Evolutionary conservation across 2,797 vertebrate genomes (phyloP).

Genomic region (Chelonia mydas): DNA sequence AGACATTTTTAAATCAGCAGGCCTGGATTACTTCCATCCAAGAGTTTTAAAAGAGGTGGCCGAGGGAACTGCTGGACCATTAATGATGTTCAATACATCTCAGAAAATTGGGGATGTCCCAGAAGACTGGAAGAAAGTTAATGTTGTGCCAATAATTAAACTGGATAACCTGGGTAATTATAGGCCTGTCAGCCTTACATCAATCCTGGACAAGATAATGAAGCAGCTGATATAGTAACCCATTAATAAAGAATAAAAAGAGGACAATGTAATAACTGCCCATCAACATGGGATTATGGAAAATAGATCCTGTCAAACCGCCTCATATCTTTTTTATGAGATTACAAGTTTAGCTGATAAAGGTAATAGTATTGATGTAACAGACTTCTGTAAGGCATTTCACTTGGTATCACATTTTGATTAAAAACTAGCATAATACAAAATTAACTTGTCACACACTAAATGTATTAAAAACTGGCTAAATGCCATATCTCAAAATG

Average conservation of each 20-base stretch:
- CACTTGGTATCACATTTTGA: background rate
- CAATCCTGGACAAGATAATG: background rate
- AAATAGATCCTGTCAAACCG: background rate
- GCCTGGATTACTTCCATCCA: background rate
- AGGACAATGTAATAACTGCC: background rate
- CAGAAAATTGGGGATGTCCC: background rate
- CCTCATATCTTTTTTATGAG: background rate
- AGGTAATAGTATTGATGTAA: background rate
- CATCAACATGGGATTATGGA: background rate
- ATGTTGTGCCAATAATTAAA: background rate
- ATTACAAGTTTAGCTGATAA: background rate
- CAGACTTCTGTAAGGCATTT: background rate
- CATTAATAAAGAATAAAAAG: background rate
- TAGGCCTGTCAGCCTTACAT: background rate
- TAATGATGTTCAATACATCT: background rate
- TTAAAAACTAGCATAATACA: background rate
- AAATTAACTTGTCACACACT: background rate
- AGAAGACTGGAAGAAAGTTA: background rate
- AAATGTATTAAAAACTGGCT: background rate
- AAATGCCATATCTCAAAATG: background rate
- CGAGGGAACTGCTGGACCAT: background rate
- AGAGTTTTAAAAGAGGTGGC: background rate
- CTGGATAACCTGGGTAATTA: background rate
- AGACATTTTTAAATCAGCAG: background rate
- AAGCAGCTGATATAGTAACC: background rate